A percentile compares a stretch with the other conserved stretches of the same genome.
Evolutionary conservation across 2,113 vertebrate species (phyloP).

Genomic region (Semnopithecus entellus): DNA sequence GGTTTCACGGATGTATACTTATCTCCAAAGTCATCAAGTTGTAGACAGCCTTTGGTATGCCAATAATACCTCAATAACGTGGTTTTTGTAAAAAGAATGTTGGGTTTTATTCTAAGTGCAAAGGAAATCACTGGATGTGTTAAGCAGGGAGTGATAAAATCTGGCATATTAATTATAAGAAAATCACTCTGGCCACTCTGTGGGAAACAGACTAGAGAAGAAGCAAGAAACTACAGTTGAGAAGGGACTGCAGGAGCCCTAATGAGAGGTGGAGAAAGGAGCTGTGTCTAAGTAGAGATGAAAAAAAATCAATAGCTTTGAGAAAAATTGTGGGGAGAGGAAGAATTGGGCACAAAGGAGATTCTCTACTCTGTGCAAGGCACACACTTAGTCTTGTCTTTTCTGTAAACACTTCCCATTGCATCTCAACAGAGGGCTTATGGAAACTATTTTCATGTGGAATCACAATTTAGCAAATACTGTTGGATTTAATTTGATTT

Average conservation of each 20-base stretch:
- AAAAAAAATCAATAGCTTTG: too few species aligned
- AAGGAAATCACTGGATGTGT: neutral
- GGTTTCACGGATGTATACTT: neutral
- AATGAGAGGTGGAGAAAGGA: neutral
- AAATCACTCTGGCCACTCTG: neutral
- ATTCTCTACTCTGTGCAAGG: neutral
- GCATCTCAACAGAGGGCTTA: neutral
- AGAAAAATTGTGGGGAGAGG: neutral
- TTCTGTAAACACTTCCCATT: neutral
- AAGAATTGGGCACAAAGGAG: neutral
- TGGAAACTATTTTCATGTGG: neutral
- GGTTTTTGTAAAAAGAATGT: neutral
- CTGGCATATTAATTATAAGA: neutral
- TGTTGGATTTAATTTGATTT: neutral
- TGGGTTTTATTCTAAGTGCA: neutral
- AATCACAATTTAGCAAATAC: neutral
- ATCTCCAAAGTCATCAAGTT: neutral
- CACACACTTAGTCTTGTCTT: neutral
- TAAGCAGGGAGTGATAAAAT: neutral
- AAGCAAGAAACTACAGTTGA: neutral
- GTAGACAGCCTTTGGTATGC: neutral
- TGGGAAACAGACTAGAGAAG: neutral
- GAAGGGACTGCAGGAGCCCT: too few species aligned
- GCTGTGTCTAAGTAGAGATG: neutral
- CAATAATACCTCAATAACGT: neutral